Evolutionary conservation across 1,140 invertebrate genomes (phyloP).

Genomic region (Cherax quadricarinatus): DNA sequence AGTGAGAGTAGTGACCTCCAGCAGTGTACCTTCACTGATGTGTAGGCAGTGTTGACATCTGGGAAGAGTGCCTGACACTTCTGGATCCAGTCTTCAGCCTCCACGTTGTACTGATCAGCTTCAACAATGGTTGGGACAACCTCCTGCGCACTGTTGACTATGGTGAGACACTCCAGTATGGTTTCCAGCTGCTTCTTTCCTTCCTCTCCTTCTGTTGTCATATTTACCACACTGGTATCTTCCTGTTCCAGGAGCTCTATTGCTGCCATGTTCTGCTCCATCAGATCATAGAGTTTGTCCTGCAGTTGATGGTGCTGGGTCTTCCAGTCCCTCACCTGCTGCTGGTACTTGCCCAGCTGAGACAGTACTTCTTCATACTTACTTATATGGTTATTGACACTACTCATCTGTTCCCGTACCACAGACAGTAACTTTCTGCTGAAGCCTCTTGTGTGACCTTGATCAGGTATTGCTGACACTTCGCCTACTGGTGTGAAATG

Average conservation of each 20-base stretch:
- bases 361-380: background rate
- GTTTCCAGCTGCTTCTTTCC: background rate
- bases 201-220: slow-evolving; percentile 21
- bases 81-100: slow-evolving; percentile 31
- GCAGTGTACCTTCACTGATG: slow-evolving; percentile 3
- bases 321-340: slow-evolving; percentile 12
- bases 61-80: slow-evolving; percentile 25
- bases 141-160: background rate
- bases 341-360: slow-evolving; percentile 10
- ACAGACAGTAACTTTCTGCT: background rate
- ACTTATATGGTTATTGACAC: background rate
- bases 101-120: background rate
- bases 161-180: background rate
- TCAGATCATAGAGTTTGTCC: background rate
- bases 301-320: background rate
- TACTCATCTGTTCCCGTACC: background rate
- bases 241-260: slow-evolving; percentile 6
- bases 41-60: slow-evolving; percentile 20
- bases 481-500: background rate
- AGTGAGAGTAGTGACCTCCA: too few species aligned
- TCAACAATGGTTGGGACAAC: background rate
- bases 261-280: slow-evolving; percentile 9
- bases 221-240: background rate
- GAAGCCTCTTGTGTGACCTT: too few species aligned
- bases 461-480: background rate